Conservation (phyloP, 2,797 vertebrate species). For the Esox masquinongy region DNA sequence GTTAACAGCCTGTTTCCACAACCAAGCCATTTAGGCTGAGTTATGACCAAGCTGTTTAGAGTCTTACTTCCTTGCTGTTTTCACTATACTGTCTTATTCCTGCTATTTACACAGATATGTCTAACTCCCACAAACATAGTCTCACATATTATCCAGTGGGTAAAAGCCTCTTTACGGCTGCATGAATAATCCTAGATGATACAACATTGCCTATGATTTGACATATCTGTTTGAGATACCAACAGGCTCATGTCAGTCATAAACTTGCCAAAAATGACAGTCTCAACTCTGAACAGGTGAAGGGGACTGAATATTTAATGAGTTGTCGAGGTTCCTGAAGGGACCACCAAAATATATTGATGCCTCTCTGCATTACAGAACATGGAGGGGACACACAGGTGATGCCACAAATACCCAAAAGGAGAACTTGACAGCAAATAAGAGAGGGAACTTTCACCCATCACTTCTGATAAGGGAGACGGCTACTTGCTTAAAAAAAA, state of each 20-base stretch:
- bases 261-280: not conserved
- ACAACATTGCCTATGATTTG: conserved; percentile 12
- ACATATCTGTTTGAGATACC: conserved; percentile 3
- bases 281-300: conserved; percentile 33
- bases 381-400: conserved; percentile 3
- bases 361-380: conserved; percentile 25
- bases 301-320: conserved; percentile 40
- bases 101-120: conserved; percentile 3
- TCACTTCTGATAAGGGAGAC: conserved; percentile 23
- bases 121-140: not conserved
- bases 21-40: not conserved
- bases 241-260: not conserved
- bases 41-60: too few species aligned
- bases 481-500: conserved; percentile 24
- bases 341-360: conserved; percentile 25
- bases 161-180: conserved; percentile 23
- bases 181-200: conserved; percentile 8
- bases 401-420: not conserved
- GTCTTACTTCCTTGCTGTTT: too few species aligned
- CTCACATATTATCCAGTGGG: not conserved
- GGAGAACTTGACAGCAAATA: conserved; percentile 17
- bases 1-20: not conserved
- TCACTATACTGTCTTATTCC: too few species aligned
- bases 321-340: conserved; percentile 39
- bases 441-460: conserved; percentile 22